These are phyloP conservation scores for Myotis lucifugus DNA, from an alignment of 2,113 vertebrate species.

Conservation along the genomic window DNA sequence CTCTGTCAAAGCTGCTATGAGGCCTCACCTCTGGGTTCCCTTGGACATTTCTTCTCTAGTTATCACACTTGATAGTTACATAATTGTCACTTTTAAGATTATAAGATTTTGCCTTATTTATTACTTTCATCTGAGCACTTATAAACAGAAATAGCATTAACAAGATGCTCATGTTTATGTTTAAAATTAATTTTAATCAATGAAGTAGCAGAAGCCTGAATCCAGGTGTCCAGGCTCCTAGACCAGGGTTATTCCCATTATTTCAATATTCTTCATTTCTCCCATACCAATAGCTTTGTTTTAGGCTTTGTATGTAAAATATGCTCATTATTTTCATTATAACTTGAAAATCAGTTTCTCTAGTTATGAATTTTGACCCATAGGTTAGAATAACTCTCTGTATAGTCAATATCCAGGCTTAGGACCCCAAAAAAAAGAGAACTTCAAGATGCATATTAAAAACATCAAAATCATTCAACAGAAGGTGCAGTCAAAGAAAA, in stretches of 20 bases:
- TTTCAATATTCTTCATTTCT: background rate
- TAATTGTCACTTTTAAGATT: background rate
- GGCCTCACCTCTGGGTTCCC: background rate
- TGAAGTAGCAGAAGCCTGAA: background rate
- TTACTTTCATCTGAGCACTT: background rate
- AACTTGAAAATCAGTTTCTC: background rate
- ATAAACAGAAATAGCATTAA: background rate
- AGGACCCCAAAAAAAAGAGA: background rate
- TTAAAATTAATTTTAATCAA: background rate
- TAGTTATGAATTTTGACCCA: background rate
- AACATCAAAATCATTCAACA: background rate
- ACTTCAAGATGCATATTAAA: background rate
- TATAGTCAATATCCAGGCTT: background rate
- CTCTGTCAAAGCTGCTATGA: background rate
- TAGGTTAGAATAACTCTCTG: background rate
- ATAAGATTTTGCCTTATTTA: background rate
- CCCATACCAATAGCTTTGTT: background rate
- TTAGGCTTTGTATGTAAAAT: background rate
- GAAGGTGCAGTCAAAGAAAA: background rate
- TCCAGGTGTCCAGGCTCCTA: background rate
- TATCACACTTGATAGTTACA: background rate
- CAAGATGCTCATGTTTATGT: background rate
- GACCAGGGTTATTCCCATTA: background rate
- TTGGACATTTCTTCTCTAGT: background rate
- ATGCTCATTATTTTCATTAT: background rate